Evolutionary conservation across 2,113 vertebrate species (phyloP).

Genomic region (Otolemur garnettii): DNA sequence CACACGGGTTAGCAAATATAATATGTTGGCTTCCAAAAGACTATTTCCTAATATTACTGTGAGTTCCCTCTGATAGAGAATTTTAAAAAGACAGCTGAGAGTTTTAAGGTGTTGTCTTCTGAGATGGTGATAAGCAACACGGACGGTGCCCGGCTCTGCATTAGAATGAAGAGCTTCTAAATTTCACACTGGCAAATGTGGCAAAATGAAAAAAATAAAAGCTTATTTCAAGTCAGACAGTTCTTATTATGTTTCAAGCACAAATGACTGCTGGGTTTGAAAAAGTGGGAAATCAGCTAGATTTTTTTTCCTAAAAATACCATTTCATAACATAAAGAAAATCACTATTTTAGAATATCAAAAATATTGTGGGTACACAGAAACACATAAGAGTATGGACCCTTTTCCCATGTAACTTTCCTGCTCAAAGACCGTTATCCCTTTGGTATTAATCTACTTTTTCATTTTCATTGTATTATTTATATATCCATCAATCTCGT

Average conservation of each 20-base stretch:
- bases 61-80: not conserved
- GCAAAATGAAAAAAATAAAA: slow-evolving; percentile 15
- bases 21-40: not conserved
- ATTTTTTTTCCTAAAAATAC: slow-evolving; percentile 32
- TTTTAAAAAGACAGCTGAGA: slow-evolving; percentile 11
- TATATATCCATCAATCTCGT: not conserved
- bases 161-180: slow-evolving; percentile 46
- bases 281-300: slow-evolving; percentile 56
- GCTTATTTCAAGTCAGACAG: slow-evolving; percentile 24
- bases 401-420: not conserved
- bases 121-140: not conserved
- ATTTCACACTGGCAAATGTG: slow-evolving; percentile 17
- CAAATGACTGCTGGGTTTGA: not conserved
- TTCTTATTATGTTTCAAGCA: slow-evolving; percentile 52
- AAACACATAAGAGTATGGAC: not conserved
- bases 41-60: slow-evolving; percentile 15
- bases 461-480: slow-evolving; percentile 42
- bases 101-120: not conserved
- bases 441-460: not conserved
- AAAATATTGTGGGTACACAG: not conserved
- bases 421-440: not conserved
- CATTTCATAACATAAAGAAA: slow-evolving; percentile 48
- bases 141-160: not conserved
- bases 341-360: not conserved
- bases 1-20: slow-evolving; percentile 26